These are phyloP conservation scores for Apodemus speciosus DNA, from an alignment of 2,113 vertebrate species.

Conservation along the genomic window DNA sequence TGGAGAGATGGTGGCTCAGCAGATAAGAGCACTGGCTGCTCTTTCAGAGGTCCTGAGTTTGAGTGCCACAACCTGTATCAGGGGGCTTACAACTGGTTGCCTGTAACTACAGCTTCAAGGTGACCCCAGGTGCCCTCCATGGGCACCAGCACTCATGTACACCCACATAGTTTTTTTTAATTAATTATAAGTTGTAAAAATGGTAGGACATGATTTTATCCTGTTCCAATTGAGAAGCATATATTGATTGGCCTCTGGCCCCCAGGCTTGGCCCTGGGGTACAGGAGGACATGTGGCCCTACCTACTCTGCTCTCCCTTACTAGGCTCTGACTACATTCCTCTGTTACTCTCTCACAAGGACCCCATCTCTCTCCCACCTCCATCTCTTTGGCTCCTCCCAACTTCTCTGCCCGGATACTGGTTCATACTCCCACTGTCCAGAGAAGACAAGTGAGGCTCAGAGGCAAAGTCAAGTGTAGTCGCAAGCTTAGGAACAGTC, in stretches of 20 bases:
- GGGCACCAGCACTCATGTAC: background rate
- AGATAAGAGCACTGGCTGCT: background rate
- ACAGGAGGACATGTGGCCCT: background rate
- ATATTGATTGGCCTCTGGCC: background rate
- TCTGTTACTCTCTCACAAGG: background rate
- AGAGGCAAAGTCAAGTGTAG: background rate
- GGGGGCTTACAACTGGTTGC: background rate
- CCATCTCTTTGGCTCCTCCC: background rate
- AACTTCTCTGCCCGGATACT: background rate
- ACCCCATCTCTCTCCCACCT: background rate
- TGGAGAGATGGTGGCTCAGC: background rate
- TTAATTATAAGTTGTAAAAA: background rate
- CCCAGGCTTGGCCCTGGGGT: background rate
- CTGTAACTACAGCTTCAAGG: background rate
- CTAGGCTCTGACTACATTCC: background rate
- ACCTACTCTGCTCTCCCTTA: background rate
- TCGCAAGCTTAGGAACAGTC: background rate
- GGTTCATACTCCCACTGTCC: background rate
- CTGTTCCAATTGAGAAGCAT: background rate
- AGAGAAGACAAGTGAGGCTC: background rate
- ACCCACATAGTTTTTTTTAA: too few relatives aligned
- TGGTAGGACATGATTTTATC: background rate
- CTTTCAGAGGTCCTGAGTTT: background rate
- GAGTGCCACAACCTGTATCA: background rate
- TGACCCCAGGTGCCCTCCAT: background rate